Percentiles rank a stretch among this genome's conserved stretches.
Conservation (phyloP, 1,140 invertebrate species). For the Probaryconus sp. region DNA sequence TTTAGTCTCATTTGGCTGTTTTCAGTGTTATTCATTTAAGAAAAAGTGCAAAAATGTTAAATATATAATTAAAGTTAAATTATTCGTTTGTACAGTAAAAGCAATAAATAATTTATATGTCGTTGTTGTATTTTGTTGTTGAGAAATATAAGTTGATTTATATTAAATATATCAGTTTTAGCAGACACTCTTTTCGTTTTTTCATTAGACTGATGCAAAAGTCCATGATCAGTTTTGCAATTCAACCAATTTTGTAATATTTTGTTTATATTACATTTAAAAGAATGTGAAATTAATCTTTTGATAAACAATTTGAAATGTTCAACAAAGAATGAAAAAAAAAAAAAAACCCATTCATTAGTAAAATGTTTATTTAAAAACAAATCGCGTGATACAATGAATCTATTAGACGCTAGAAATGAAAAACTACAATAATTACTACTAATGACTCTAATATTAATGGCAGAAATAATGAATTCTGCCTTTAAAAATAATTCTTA, state of each 20-base stretch:
- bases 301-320: too few species aligned
- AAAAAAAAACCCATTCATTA: too few species aligned
- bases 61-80: constrained; percentile 3
- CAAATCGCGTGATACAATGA: constrained; percentile 52
- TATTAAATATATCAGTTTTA: constrained; percentile 33
- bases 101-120: constrained; percentile 29
- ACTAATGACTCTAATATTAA: constrained; percentile 17
- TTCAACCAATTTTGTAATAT: too few species aligned
- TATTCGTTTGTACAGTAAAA: constrained; percentile 28
- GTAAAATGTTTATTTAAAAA: too few species aligned
- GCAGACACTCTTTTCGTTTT: too few species aligned
- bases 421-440: constrained; percentile 44
- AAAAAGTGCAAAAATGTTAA: constrained; percentile 10
- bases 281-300: too few species aligned
- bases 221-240: too few species aligned
- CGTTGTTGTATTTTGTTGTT: constrained; percentile 24
- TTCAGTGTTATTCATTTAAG: constrained; percentile 5
- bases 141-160: constrained; percentile 18
- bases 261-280: too few species aligned
- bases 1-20: constrained; percentile 10
- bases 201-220: too few species aligned
- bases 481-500: constrained; percentile 17
- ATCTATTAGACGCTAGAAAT: constrained; percentile 33
- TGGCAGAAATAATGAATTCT: constrained; percentile 14
- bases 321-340: too few species aligned